Base-by-base conservation (phyloP, 2,113 vertebrate genomes). In the Sphyrna mokarran region DNA sequence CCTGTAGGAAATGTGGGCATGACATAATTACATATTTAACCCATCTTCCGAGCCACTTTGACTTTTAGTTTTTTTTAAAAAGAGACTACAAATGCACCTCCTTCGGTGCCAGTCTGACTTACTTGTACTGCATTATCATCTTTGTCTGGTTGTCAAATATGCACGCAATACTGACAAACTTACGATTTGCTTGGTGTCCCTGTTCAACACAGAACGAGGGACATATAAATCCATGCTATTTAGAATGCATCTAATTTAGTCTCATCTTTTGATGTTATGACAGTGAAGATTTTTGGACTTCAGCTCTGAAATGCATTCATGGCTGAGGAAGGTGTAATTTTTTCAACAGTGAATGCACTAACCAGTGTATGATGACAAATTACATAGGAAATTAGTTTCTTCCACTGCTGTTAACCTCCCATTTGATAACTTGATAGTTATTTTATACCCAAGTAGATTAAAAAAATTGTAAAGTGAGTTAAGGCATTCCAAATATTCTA, bases 401-500 rank as follows among this genome's bases (percentile, higher is more conserved):
- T 69, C n/a, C 26, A 26, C 40, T 11, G 54, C 20, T 29, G 20
- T 70, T 95, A 29, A 76, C 69, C 54, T 69, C 70, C 69, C 37
- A 95, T 48, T 72, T 69, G 69, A 70, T 43, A 95, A 95, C 40
- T 72, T 54, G n/a, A 89, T 89, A 58, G 22, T 89, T 1, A 29
- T 48, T 54, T 33, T 70, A 3, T 6, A 48, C 40, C 93, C 20
- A 93, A 93, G 63, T 40, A 18, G 43, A 37, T 93, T 93, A 13
- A 43, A 40, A 95, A 43, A 72, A 33, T 5, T 16, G 11, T 20
- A 95, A 14, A 43, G 40, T 18, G 23, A 43, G 94, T 95, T 72
- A 95, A 95, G 68, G 94, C 37, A 76, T 95, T 95, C 68, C 72
- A 54, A 95, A 70, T 29, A 26, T 33, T 95, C 69, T 54, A 26